Percentiles rank a stretch among this genome's conserved stretches.
phyloP scores from a whole-genome alignment of 2,888 invertebrate species.

The Fissipunctia ypsillon region DNA sequence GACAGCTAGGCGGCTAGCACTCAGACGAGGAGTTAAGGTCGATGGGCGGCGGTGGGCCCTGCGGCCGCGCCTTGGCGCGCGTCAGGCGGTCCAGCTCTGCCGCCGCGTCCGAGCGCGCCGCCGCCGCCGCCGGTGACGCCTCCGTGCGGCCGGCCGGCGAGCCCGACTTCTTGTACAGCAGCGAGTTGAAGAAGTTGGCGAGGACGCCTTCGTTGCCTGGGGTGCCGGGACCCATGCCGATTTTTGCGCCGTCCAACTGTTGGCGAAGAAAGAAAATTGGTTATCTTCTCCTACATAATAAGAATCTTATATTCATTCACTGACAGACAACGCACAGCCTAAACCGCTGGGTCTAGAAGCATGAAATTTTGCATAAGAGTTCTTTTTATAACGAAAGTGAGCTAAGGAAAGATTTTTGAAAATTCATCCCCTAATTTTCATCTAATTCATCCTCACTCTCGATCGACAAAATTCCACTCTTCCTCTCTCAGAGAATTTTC shows the following conservation, averaged over 20 bases:
- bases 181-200: slow-evolving; percentile 99
- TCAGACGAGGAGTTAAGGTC: slow-evolving; percentile 90
- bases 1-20: slow-evolving; percentile 75
- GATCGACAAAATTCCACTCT: too few species aligned
- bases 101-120: slow-evolving; percentile 96
- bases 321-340: too few species aligned
- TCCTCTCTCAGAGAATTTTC: too few species aligned
- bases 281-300: background rate
- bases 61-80: slow-evolving; percentile 89
- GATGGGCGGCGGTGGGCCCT: slow-evolving; percentile 91
- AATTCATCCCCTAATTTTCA: too few species aligned
- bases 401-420: too few species aligned
- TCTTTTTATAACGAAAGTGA: too few species aligned
- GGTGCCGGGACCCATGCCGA: slow-evolving; percentile 92
- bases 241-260: slow-evolving; percentile 94
- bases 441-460: too few species aligned
- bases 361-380: too few species aligned
- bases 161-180: slow-evolving; percentile 98
- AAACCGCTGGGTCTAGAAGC: too few species aligned
- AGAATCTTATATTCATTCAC: too few species aligned
- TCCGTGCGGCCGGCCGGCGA: slow-evolving; percentile 90
- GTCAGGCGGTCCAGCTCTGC: slow-evolving; percentile 97
- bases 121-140: slow-evolving; percentile 81
- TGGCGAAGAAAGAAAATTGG: background rate
- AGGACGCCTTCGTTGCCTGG: slow-evolving; percentile 96